phyloP scores from a whole-genome alignment of 1,140 invertebrate genomes.

The Penaeus indicus region DNA sequence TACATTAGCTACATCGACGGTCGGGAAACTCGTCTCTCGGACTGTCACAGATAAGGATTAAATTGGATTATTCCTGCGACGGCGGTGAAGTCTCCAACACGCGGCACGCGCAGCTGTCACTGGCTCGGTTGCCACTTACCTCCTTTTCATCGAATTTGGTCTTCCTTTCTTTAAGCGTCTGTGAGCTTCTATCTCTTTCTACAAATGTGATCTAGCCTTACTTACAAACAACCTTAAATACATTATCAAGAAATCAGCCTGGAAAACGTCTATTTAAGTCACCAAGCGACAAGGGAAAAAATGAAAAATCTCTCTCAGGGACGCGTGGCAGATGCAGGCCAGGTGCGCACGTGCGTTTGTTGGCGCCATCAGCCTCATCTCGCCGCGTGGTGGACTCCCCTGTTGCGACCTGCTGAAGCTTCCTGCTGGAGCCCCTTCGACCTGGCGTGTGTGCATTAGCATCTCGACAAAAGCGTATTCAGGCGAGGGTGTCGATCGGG shows the following conservation, averaged over 20 bases:
- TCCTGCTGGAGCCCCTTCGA: neutral
- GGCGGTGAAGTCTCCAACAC: slow-evolving; percentile 7
- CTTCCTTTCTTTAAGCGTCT: no score
- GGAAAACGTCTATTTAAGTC: no score
- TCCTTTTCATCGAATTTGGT: neutral
- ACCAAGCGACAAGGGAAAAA: no score
- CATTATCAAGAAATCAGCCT: no score
- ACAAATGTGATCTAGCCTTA: no score
- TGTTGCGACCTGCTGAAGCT: neutral
- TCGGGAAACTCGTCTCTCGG: slow-evolving; percentile 21
- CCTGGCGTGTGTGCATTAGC: neutral
- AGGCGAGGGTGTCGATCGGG: no score
- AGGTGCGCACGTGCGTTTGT: slow-evolving; percentile 55
- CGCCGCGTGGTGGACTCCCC: neutral
- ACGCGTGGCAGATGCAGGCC: slow-evolving; percentile 49
- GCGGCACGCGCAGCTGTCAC: slow-evolving; percentile 55
- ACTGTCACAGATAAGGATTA: neutral
- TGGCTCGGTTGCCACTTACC: slow-evolving; percentile 38
- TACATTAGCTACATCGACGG: neutral
- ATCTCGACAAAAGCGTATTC: no score
- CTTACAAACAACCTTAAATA: no score
- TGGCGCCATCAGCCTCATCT: slow-evolving; percentile 21
- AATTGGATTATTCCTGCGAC: neutral
- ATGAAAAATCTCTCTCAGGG: no score
- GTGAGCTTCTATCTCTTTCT: no score